Conservation (phyloP, 2,888 invertebrate species). For the Macrosoma leucophasiata region DNA sequence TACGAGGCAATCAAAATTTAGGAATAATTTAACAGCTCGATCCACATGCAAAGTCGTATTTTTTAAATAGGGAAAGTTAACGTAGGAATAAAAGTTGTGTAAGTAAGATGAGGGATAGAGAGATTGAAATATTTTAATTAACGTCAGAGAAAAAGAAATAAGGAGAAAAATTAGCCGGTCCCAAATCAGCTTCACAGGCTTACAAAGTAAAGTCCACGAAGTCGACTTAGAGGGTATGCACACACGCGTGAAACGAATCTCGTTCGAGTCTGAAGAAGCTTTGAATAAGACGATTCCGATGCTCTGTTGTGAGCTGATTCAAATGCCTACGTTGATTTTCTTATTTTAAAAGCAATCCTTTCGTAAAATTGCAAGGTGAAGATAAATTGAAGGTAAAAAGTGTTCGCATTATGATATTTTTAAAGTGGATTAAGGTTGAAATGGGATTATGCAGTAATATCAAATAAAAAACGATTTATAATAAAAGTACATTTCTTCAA, state of each 20-base stretch:
- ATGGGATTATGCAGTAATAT: too few species aligned
- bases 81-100: constrained; percentile 47
- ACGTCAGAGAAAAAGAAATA: constrained; percentile 40
- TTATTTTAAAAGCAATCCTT: constrained; percentile 38
- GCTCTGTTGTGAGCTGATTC: constrained; percentile 39
- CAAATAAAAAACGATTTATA: background rate
- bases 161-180: constrained; percentile 37
- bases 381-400: constrained; percentile 19
- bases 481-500: constrained; percentile 3
- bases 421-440: too few species aligned
- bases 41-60: constrained; percentile 55
- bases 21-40: constrained; percentile 55
- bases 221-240: constrained; percentile 35
- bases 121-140: constrained; percentile 58
- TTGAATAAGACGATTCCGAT: constrained; percentile 36
- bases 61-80: constrained; percentile 40
- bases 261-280: constrained; percentile 40
- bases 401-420: too few species aligned
- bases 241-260: constrained; percentile 46
- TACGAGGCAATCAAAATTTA: constrained; percentile 64
- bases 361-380: constrained; percentile 28
- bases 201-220: constrained; percentile 35
- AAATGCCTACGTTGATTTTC: constrained; percentile 41
- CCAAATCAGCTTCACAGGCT: constrained; percentile 42
- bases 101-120: constrained; percentile 32